Evolutionary conservation across 1,140 invertebrate genomes (phyloP).

Genomic region (Trachymyrmex cornetzi): DNA sequence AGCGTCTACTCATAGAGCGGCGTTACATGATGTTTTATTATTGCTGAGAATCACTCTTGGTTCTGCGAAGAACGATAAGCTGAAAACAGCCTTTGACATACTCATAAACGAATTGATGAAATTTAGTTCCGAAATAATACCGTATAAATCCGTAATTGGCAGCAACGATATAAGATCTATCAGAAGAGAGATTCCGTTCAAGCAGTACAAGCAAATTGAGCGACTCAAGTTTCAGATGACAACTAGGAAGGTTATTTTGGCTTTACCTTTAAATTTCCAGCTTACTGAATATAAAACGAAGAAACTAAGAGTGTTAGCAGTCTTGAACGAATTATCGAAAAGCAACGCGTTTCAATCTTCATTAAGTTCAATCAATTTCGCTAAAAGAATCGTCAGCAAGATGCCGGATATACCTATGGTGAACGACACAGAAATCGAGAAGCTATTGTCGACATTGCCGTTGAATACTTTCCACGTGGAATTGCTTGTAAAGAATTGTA

Average conservation of each 20-base stretch:
- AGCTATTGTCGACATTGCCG: conserved; percentile 14
- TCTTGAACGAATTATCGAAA: conserved; percentile 40
- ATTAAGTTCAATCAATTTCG: neutral
- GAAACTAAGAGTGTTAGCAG: conserved; percentile 34
- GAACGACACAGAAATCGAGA: conserved; percentile 51
- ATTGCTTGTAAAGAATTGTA: conserved; percentile 12
- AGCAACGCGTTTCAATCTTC: neutral
- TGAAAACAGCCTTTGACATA: neutral
- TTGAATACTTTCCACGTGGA: neutral
- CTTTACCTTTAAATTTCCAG: conserved; percentile 54
- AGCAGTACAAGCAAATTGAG: conserved; percentile 5
- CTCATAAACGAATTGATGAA: conserved; percentile 29
- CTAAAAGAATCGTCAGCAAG: conserved; percentile 12
- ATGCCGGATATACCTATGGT: conserved; percentile 47
- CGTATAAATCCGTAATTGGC: neutral
- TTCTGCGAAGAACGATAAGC: neutral
- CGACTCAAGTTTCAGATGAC: conserved; percentile 14
- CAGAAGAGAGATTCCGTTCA: conserved; percentile 55
- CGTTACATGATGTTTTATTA: conserved; percentile 17
- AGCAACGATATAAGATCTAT: conserved; percentile 36
- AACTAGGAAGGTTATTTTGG: neutral
- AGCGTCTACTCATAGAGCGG: neutral
- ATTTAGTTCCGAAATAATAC: conserved; percentile 21
- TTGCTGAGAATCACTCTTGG: conserved; percentile 41
- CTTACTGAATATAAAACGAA: conserved; percentile 47